Evolutionary conservation across 53 echinoderm and acorn worm species (phyloP).

Genomic region (Arbacia lixula): DNA sequence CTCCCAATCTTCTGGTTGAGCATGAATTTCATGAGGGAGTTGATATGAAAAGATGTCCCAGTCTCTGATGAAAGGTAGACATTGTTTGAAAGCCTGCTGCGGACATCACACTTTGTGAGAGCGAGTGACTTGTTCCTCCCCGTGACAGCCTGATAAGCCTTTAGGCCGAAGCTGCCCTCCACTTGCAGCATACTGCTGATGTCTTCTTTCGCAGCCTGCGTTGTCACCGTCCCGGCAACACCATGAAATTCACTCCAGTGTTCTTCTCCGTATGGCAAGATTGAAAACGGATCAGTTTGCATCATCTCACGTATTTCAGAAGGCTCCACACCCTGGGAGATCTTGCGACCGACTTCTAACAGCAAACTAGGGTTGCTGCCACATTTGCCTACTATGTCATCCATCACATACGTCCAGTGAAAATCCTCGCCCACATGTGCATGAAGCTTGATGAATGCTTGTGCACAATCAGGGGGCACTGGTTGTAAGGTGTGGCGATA

Average conservation of each 20-base stretch:
- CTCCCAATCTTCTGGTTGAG: conserved; percentile 8
- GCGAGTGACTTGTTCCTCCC: conserved; percentile 3
- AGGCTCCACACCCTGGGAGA: not conserved
- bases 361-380: conserved; percentile 3
- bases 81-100: not conserved
- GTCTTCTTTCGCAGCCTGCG: not conserved
- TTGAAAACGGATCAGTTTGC: not conserved
- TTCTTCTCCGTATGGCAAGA: conserved; percentile 5
- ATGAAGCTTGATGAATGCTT: not conserved
- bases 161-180: not conserved
- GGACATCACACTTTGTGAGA: not conserved
- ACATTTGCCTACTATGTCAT: conserved; percentile 7
- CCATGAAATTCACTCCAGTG: not conserved
- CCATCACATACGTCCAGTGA: conserved; percentile 4
- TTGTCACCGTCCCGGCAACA: not conserved
- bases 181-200: not conserved
- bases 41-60: not conserved
- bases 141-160: conserved; percentile 16
- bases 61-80: not conserved
- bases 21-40: not conserved
- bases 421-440: not conserved
- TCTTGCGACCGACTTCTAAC: not conserved
- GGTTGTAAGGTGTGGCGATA: conserved; percentile 11
- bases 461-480: not conserved
- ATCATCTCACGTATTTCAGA: conserved; percentile 6